Evolutionary conservation across 1,140 invertebrate species (phyloP), one percentile per base, ranked within the genome.

Genomic region (Eumeta japonica): DNA sequence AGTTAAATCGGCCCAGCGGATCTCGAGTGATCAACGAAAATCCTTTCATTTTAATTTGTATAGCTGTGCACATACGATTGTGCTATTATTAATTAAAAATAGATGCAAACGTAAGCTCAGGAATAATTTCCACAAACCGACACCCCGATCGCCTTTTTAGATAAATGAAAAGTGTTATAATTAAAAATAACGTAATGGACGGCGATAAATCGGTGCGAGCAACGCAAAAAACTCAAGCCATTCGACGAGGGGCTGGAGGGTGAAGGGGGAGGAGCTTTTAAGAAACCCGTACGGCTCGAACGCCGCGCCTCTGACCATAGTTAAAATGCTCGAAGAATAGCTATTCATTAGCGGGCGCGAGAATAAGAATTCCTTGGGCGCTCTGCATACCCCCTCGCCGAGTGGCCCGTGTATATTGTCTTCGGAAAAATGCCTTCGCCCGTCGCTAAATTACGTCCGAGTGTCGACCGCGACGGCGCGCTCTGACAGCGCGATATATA

Each of bases 301-400:
- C 70, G 63, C 70, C 70, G 70, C 71, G 63, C 70, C 64, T 46
- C 50, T 46, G 50, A 47, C 65, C 70, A 74, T 74, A 74, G 70
- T 70, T 74, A 71, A 74, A 71, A 74, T 74, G 59, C 65, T 62
- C 58, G 52, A 60, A 67, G 70, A 70, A 74, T 74, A 71, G 65
- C 65, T 74, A 71, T 74, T 74, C 70, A 74, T 74, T 74, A 74
- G 66, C 52, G 57, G 68, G 66, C 59, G 68, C 66, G 70, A 71
- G 66, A 71, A 71, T 71, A 58, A 70, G 65, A 66, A 74, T 74
- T 71, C 66, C 63, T 65, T 35, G 61, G 52, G 59, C 54, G 59
- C 56, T 63, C 62, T 61, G 62, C 67, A 71, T 74, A 74, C 63
- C 59, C 60, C 60, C 56, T 58, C 54, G 58, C 43, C 51, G 52